Base-by-base conservation (phyloP, 1,140 invertebrate genomes). In the Euura lappo region DNA sequence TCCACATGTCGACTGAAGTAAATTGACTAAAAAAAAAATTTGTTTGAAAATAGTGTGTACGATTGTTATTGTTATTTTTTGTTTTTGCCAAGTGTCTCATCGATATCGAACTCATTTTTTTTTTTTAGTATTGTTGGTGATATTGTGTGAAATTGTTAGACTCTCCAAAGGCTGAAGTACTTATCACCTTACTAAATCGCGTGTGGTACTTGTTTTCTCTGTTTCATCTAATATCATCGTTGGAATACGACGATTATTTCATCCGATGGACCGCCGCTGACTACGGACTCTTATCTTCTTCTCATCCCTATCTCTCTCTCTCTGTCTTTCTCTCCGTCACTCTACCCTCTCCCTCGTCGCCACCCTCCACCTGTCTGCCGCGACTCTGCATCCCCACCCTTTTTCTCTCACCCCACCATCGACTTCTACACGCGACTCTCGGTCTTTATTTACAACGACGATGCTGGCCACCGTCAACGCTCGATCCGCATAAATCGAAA, bases 381-480 rank as follows among this genome's bases (percentile, higher is more conserved):
- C 73, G 78, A 71, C 28, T 45, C 42, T 68, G 28, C 67, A 45
- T 47, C 69, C 71, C 72, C 76, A 43, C 76, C 77, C 71, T 73
- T 60, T 75, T 75, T 71, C 78, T 73, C 76, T 74, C 78, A 82
- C 77, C 68, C 77, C 72, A 42, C 44, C 71, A 70, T 71, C 66
- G 67, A 66, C 67, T 64, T 6, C 44, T 2, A 69, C 65, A 72
- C 66, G 69, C 72, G 46, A 47, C 65, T 60, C 77, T 80, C 28
- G 28, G 79, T 78, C 82, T 82, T 84, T 83, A 84, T 84, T 84
- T 83, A 84, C 83, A 77, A 51, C 74, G 72, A 74, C 78, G 73
- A 73, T 68, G 60, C 60, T 65, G 51, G 44, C 28, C 28, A 28
- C 28, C 28, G 28, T 51, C 76, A 65, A 46, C 68, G 70, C 51